Base-by-base conservation (phyloP, 92 coral and sea anemone species). In the Phenganax stokvisi region DNA sequence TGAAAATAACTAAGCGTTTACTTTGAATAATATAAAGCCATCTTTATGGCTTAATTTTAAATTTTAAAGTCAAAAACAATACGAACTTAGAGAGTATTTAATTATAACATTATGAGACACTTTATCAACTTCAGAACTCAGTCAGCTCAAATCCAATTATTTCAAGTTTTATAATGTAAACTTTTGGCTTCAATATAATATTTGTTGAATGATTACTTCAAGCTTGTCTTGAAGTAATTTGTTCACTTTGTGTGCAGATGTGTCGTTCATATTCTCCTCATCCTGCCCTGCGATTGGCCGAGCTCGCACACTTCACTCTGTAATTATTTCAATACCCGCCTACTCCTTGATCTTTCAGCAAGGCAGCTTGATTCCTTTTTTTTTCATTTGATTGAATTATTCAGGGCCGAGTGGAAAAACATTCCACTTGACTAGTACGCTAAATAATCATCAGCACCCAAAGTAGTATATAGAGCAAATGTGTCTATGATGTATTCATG, bases 191-290 rank as follows among this genome's bases (percentile, higher is more conserved):
- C 47, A 37, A 5, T 37, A 37, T 37, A 5, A 37, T 37, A 2
- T 37, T 37, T 37, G 47, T 37, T 37, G 47, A 37, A 37, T 37
- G 47, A 37, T 37, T 68, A 68, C 29, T 68, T 68, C 6, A 68
- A 68, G 29, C 29, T 68, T 68, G 54, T 30, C 73, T 68, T 29
- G 29, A 68, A 68, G 12, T 68, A 37, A 68, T 68, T 68, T 10
- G 37, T 75, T n/a, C 70, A 31, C 71, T 77, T 55, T 76, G 74
- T 62, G 60, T 65, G 74, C 83, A 79, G 83, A 60, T 79, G 73
- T 51, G 15, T 10, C 51, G 6, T 1, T 0, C 31, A 68, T 68
- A 68, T 68, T 9, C 73, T 30, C 73, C 54, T 68, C 47, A 30
- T 68, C 54, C 16, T 3, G 54, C 54, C 3, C 31, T 68, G 16